Evolutionary conservation across 2,888 invertebrate genomes (phyloP).

Genomic region (Himalopsyche anomala): DNA sequence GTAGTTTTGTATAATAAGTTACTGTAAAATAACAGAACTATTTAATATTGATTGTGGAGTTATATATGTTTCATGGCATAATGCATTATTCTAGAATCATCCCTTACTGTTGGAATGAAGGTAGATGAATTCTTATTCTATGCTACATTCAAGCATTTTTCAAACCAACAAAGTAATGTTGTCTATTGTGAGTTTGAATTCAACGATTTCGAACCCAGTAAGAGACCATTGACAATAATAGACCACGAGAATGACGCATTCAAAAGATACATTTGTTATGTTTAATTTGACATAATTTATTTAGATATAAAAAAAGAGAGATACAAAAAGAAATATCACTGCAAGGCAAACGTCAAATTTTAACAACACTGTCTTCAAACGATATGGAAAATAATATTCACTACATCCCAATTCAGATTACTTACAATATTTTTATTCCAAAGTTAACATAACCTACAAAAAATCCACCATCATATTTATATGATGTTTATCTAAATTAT

Average conservation of each 20-base stretch:
- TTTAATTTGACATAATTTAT: conserved; percentile 36
- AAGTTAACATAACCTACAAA: no score
- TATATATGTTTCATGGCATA: background rate
- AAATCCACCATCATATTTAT: no score
- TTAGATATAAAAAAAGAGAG: background rate
- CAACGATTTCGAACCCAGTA: conserved; percentile 2
- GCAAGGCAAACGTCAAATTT: no score
- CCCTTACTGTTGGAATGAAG: conserved; percentile 7
- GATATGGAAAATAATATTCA: no score
- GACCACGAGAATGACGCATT: conserved; percentile 7
- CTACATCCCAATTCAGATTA: no score
- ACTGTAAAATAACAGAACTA: no score
- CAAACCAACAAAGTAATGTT: conserved; percentile 24
- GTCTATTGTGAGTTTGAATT: conserved; percentile 26
- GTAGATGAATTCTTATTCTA: background rate
- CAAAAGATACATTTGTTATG: conserved; percentile 38
- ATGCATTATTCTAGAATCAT: background rate
- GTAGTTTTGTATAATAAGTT: no score
- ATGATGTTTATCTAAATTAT: no score
- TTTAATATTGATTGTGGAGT: background rate
- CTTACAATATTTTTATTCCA: no score
- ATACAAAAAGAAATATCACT: no score
- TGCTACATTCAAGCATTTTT: background rate
- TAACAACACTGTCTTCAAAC: no score
- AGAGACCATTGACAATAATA: conserved; percentile 30